Percentiles rank a stretch among this genome's conserved stretches.
Conservation (phyloP, 2,888 invertebrate species). For the Plagodis dolabraria region DNA sequence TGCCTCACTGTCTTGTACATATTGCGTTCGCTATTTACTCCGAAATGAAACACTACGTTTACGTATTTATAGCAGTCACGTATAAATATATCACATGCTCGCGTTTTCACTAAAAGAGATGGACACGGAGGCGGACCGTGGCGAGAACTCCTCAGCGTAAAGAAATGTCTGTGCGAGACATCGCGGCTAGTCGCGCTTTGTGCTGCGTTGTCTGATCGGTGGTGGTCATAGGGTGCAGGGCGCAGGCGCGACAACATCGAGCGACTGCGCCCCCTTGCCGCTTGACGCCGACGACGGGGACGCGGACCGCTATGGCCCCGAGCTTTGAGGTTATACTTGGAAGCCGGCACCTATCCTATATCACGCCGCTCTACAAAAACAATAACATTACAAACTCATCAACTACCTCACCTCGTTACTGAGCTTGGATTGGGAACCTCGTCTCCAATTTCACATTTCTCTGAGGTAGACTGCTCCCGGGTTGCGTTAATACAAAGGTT, state of each 20-base stretch:
- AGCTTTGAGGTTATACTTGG: slow-evolving; percentile 79
- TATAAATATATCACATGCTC: slow-evolving; percentile 71
- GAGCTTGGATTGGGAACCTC: slow-evolving; percentile 21
- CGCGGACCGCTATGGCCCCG: slow-evolving; percentile 52
- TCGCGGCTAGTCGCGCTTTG: slow-evolving; percentile 70
- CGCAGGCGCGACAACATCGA: slow-evolving; percentile 82
- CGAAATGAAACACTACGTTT: slow-evolving; percentile 72
- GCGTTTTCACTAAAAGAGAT: slow-evolving; percentile 40
- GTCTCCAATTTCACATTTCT: slow-evolving; percentile 22
- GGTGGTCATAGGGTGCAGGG: slow-evolving; percentile 34
- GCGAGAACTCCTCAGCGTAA: slow-evolving; percentile 58
- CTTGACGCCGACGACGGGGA: slow-evolving; percentile 38
- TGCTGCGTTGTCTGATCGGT: slow-evolving; percentile 62
- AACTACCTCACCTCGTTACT: slow-evolving; percentile 47
- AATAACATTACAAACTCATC: slow-evolving; percentile 66
- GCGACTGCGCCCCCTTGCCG: slow-evolving; percentile 72
- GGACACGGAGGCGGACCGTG: slow-evolving; percentile 27
- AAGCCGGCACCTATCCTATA: slow-evolving; percentile 69
- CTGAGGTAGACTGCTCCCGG: slow-evolving; percentile 11
- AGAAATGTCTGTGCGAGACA: slow-evolving; percentile 61
- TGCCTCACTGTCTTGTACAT: slow-evolving; percentile 92
- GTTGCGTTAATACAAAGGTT: slow-evolving; percentile 20
- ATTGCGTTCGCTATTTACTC: slow-evolving; percentile 59
- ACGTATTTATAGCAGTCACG: slow-evolving; percentile 52
- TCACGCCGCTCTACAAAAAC: slow-evolving; percentile 64